Base-by-base conservation (phyloP, 1,140 invertebrate genomes). In the Argopecten irradians region DNA sequence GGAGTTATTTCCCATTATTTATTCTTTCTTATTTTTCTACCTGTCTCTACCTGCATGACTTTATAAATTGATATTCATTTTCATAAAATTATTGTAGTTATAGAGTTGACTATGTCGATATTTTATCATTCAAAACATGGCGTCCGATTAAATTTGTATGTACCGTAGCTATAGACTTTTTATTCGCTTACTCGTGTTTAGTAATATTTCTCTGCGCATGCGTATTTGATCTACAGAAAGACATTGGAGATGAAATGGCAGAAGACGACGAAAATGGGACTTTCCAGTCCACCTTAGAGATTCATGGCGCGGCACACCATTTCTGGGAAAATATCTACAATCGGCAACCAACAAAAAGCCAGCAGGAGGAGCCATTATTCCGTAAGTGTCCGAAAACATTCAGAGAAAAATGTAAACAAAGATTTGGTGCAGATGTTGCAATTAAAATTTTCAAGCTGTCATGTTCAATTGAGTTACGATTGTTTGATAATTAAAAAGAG, bases 221-320 rank as follows among this genome's bases (percentile, higher is more conserved):
- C 55, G 55, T 28, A 28, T 71, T n/a, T 71, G 19, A 28, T 71
- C 8, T 71, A 71, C 55, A 71, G 55, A 71, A 28, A 83, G 83
- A 83, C 33, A 71, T 34, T 39, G 46, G 32, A n/a, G 82, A 82
- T 87, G 82, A 19, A 34, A 89, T 89, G 89, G 89, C 89, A 39
- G 89, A 89, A 34, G 83, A 98, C 98, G 13, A 99, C 41, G 89
- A 90, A 22, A 41, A 71, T 82, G 82, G 22, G n/a, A 71, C 88
- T 84, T 90, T 88, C 55, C 89, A 90, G 28, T 88, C 89, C 8
- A 85, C 89, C 32, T 36, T 90, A 82, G 84, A 90, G 34, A 90
- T 88, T 22, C 83, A 88, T 34, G 86, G 86, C 83, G 86, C 84
- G 36, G 36, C 89, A 11, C 85, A 88, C 43, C 87, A 88, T 28